Evolutionary conservation across 2,888 invertebrate species (phyloP).

Genomic region (Philereme transversata): DNA sequence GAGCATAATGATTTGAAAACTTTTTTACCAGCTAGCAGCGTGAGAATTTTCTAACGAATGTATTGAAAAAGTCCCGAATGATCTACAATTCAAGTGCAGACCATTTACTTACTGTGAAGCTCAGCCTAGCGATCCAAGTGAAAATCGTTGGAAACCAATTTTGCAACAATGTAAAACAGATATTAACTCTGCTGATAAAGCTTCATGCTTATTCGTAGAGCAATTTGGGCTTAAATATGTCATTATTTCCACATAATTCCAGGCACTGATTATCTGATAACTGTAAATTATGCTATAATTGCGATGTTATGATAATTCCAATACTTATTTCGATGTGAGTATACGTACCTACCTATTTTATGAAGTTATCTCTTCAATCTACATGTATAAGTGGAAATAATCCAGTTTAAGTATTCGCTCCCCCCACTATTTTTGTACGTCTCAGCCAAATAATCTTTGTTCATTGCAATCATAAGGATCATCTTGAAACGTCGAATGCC

Average conservation of each 20-base stretch:
- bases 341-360: slow-evolving; percentile 6
- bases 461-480: no score
- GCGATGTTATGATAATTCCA: slow-evolving; percentile 35
- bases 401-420: no score
- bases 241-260: slow-evolving; percentile 31
- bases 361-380: slow-evolving; percentile 25
- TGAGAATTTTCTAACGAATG: no score
- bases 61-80: no score
- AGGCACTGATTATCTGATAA: slow-evolving; percentile 31
- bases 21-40: slow-evolving; percentile 19
- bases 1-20: slow-evolving; percentile 30
- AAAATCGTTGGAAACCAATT: slow-evolving; percentile 12
- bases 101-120: no score
- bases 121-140: neutral
- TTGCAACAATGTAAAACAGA: slow-evolving; percentile 18
- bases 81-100: no score
- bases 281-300: slow-evolving; percentile 35
- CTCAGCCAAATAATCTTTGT: no score
- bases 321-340: slow-evolving; percentile 18
- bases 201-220: slow-evolving; percentile 19
- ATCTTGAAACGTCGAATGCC: no score
- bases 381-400: neutral
- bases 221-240: slow-evolving; percentile 35
- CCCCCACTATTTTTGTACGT: no score
- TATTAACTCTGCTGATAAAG: slow-evolving; percentile 18